A percentile compares a stretch with the other conserved stretches of the same genome.
These are phyloP conservation scores for Subacronicta megacephala DNA, from an alignment of 2,888 invertebrate genomes.

Conservation along the genomic window DNA sequence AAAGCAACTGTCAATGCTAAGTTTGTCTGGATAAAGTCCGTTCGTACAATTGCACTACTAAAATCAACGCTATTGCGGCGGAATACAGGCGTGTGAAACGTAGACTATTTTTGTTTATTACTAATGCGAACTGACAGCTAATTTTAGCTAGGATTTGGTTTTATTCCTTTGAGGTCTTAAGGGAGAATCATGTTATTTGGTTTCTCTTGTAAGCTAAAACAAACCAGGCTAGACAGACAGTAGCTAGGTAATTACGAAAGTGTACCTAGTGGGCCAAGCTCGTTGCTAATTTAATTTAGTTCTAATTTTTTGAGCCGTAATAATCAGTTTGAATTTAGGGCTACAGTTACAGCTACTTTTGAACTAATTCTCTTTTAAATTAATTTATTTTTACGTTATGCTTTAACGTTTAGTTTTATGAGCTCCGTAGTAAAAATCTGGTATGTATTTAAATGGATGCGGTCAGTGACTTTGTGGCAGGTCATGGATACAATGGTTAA, in stretches of 20 bases:
- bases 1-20: too few relatives aligned
- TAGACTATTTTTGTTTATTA: too few relatives aligned
- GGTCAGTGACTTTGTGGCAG: conserved; percentile 1
- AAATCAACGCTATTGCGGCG: too few relatives aligned
- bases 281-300: conserved; percentile 18
- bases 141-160: too few relatives aligned
- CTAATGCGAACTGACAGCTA: too few relatives aligned
- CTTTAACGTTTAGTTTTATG: background rate
- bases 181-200: too few relatives aligned
- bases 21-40: too few relatives aligned
- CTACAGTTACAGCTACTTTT: conserved; percentile 6
- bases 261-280: conserved; percentile 1
- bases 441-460: background rate
- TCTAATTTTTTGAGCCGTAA: conserved; percentile 24
- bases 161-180: too few relatives aligned
- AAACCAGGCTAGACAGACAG: conserved; percentile 22
- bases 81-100: too few relatives aligned
- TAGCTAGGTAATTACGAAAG: conserved; percentile 11
- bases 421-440: background rate
- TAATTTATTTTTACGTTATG: conserved; percentile 3
- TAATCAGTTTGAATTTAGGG: conserved; percentile 11
- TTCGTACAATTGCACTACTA: too few relatives aligned
- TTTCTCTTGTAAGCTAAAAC: background rate
- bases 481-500: background rate
- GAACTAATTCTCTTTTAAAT: too few relatives aligned